A percentile compares a stretch with the other conserved stretches of the same genome.
phyloP scores from a whole-genome alignment of 1,140 invertebrate genomes.

The Oscheius sp. region DNA sequence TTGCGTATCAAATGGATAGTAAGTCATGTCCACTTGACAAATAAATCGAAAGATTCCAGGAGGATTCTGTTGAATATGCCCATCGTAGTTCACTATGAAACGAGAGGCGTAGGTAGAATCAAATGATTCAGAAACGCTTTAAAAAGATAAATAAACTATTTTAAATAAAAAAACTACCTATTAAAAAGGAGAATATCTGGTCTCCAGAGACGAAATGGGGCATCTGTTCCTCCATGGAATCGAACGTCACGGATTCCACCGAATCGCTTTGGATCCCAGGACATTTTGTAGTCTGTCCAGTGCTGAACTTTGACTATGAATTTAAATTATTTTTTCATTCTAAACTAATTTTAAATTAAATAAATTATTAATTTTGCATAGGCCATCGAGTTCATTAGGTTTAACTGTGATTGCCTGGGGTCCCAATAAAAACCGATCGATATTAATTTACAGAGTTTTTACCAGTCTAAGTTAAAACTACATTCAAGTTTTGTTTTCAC shows the following conservation, averaged over 20 bases:
- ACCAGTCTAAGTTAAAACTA: too few relatives aligned
- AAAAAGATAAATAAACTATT: too few relatives aligned
- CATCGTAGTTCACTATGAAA: conserved; percentile 25
- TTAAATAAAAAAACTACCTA: conserved; percentile 10
- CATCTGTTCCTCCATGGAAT: conserved; percentile 29
- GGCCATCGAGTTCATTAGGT: too few relatives aligned
- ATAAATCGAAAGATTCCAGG: conserved; percentile 32
- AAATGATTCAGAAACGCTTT: conserved; percentile 30
- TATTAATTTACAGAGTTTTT: too few relatives aligned
- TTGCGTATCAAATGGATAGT: conserved; percentile 33
- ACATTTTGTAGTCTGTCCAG: conserved; percentile 35
- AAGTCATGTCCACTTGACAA: conserved; percentile 30
- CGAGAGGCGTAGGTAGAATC: conserved; percentile 32
- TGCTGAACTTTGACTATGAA: conserved; percentile 4
- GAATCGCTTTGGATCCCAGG: conserved; percentile 38
- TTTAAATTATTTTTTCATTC: background rate
- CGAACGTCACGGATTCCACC: conserved; percentile 35
- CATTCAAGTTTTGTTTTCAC: too few relatives aligned
- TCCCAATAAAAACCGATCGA: too few relatives aligned
- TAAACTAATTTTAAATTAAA: too few relatives aligned
- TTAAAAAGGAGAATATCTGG: conserved; percentile 33
- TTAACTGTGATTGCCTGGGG: too few relatives aligned
- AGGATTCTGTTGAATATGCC: conserved; percentile 34
- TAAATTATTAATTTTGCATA: too few relatives aligned
- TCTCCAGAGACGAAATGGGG: conserved; percentile 26